These are phyloP conservation scores for Thereva unica DNA, from an alignment of 2,888 invertebrate species.

Conservation along the genomic window DNA sequence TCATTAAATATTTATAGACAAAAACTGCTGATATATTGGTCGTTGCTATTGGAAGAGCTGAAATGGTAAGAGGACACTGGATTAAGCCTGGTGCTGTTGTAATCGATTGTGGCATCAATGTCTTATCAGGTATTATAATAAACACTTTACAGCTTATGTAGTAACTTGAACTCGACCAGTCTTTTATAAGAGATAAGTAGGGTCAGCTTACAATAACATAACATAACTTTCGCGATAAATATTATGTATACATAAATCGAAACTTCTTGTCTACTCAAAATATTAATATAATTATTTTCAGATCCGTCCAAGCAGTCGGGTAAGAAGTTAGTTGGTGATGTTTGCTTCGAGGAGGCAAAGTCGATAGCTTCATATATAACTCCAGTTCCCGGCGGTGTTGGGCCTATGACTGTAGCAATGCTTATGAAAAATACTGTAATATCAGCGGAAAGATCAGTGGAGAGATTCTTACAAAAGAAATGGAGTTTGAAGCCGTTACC, in stretches of 20 bases:
- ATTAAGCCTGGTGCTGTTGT: conserved; percentile 97
- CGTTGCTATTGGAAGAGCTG: conserved; percentile 90
- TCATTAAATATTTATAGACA: conserved; percentile 58
- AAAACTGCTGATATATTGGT: conserved; percentile 91
- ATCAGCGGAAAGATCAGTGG: conserved; percentile 71
- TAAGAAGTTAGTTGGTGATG: conserved; percentile 91
- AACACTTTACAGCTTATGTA: too few species aligned
- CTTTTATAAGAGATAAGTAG: too few species aligned
- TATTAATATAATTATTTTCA: conserved; percentile 51
- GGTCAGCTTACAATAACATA: too few species aligned
- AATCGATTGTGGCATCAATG: conserved; percentile 98
- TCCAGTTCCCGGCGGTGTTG: conserved; percentile 90
- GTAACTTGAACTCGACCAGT: too few species aligned
- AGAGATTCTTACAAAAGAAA: conserved; percentile 60
- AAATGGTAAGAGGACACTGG: conserved; percentile 93
- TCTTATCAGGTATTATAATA: conserved; percentile 71
- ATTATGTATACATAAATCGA: too few species aligned
- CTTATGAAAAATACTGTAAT: conserved; percentile 89
- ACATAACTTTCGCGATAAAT: too few species aligned
- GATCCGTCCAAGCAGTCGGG: conserved; percentile 79
- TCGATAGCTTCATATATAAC: conserved; percentile 81
- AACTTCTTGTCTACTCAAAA: background rate
- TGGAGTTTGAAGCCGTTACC: conserved; percentile 77
- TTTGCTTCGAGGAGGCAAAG: conserved; percentile 80
- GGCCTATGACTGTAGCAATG: conserved; percentile 94